phyloP scores from a whole-genome alignment of 2,888 invertebrate species.

The Steromphala cineraria region DNA sequence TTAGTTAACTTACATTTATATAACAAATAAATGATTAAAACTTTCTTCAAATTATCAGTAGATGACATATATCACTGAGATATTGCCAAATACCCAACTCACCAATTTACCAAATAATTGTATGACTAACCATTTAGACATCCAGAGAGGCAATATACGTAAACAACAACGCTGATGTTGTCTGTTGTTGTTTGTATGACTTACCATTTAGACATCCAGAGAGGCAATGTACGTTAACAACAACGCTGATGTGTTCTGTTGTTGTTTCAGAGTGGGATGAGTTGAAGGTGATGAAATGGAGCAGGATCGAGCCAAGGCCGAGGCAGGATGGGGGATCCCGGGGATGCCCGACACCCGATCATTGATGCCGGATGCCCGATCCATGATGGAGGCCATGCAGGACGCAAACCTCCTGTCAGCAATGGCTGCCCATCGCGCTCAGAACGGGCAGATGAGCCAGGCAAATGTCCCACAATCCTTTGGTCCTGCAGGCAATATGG shows the following conservation, averaged over 20 bases:
- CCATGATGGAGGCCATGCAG: not conserved
- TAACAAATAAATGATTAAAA: too few relatives aligned
- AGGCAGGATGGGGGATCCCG: constrained; percentile 9
- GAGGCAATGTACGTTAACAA: not conserved
- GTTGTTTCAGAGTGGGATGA: constrained; percentile 20
- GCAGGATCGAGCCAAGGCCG: constrained; percentile 21
- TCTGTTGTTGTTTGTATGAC: not conserved
- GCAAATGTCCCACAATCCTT: too few relatives aligned
- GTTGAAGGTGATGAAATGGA: constrained; percentile 27
- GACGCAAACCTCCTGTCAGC: not conserved
- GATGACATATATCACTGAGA: too few relatives aligned
- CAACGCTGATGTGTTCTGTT: not conserved
- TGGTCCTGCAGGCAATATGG: not conserved
- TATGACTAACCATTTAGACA: too few relatives aligned
- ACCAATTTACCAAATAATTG: too few relatives aligned
- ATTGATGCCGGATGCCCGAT: not conserved
- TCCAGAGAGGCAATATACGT: not conserved
- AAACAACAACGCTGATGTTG: not conserved
- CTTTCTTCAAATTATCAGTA: too few relatives aligned
- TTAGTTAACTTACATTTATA: too few relatives aligned
- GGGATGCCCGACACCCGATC: not conserved
- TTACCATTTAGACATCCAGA: too few relatives aligned
- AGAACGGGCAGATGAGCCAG: not conserved
- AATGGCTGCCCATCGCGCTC: not conserved
- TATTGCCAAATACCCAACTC: too few relatives aligned